Evolutionary conservation across 1,140 invertebrate species (phyloP), one percentile per base, ranked within the genome.

Genomic region (Temnothorax curvispinosus): DNA sequence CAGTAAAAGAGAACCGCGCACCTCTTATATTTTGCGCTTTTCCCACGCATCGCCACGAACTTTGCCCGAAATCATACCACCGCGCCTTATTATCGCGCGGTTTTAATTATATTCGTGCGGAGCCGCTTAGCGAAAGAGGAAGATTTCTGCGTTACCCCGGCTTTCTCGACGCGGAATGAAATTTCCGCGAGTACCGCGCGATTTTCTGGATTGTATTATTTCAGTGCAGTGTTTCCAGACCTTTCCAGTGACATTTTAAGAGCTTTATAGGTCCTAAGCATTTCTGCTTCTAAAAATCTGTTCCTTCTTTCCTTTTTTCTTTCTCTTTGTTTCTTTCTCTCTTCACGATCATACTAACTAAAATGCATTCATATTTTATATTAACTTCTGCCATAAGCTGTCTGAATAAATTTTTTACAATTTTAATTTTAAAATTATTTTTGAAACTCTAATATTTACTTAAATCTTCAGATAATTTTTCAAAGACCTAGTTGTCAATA

Each of bases 21-120:
- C 1, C 8, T 58, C 52, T 82, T 82, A 58, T 32, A 82, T 27
- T 13, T 18, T 8, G 35, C 18, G 15, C 21, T 47, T 74, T 54
- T 44, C 69, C 32, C 54, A 44, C 67, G 54, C 67, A n/a, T 60
- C 47, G 67, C 41, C 13, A 41, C 32, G 11, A 75, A 84, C 54
- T 74, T 72, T 58, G 21, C 54, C 13, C 41, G 32, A 84, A 84
- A 84, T 75, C 69, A 56, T 47, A 60, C n/a, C 44, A 60, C 32
- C 9, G 44, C 41, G 13, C 69, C 80, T 75, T 74, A 84, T 84
- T 84, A 84, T 60, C 41, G 69, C 80, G 54, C 44, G n/a, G 80
- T 84, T 84, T 84, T 84, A 84, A 84, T 84, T 84, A 84, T 47
- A 84, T 84, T 84, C 69, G 54, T 44, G 32, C 21, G 21, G 69